These are phyloP conservation scores for Cricetomys ansorgei DNA, from an alignment of 2,113 vertebrate genomes.

Conservation along the genomic window DNA sequence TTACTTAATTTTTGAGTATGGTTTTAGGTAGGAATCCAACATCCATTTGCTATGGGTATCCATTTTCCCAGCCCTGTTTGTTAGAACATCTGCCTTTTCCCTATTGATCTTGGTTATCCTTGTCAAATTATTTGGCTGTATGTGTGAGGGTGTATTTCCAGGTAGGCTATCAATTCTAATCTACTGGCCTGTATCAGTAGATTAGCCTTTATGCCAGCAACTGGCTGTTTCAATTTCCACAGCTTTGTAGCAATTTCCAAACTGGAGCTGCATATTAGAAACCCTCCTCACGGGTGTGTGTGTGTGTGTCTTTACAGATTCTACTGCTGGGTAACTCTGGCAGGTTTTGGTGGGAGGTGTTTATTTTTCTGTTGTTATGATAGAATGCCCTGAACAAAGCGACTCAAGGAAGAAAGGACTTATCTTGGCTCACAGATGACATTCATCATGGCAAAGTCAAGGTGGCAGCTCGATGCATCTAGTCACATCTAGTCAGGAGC, in stretches of 20 bases:
- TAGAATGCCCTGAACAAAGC: not conserved
- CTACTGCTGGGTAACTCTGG: not conserved
- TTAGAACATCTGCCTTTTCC: not conserved
- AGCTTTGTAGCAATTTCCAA: not conserved
- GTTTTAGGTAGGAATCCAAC: not conserved
- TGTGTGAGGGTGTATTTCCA: not conserved
- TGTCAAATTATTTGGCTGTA: not conserved
- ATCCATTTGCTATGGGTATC: not conserved
- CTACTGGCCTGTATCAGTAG: not conserved
- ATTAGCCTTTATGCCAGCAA: not conserved
- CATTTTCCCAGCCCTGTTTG: not conserved
- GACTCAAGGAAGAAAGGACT: not conserved
- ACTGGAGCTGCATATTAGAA: not conserved
- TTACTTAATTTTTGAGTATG: not conserved
- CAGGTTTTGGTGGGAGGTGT: not conserved
- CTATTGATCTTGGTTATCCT: not conserved
- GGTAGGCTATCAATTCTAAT: not conserved
- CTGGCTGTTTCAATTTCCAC: not conserved
- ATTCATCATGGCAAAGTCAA: not conserved
- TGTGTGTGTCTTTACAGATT: not conserved
- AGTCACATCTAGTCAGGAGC: not conserved
- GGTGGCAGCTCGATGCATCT: not conserved
- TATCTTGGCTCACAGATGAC: not conserved
- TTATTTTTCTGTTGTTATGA: not conserved
- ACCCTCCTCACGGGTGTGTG: too few relatives aligned